phyloP scores from a whole-genome alignment of 2,797 vertebrate species.

The Natrix natrix region DNA sequence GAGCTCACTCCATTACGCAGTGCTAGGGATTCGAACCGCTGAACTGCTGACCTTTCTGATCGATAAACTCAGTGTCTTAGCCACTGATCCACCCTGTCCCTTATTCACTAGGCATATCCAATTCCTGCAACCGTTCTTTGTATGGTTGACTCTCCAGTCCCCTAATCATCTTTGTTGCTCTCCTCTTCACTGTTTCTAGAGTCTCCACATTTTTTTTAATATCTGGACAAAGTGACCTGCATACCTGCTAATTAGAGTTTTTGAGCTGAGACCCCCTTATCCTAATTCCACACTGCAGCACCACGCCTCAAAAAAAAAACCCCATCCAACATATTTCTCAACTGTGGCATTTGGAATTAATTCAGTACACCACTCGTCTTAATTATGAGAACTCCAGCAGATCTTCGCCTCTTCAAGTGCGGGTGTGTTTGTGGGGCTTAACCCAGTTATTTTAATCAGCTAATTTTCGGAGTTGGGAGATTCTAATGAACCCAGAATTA shows the following conservation, averaged over 20 bases:
- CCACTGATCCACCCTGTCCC: rapidly evolving
- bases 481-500: not conserved
- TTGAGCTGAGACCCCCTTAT: not conserved
- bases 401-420: not conserved
- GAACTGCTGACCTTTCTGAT: no score
- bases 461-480: not conserved
- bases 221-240: not conserved
- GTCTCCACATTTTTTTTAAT: not conserved
- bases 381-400: not conserved
- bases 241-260: no score
- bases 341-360: not conserved
- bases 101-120: not conserved
- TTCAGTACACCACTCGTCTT: not conserved
- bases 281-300: not conserved
- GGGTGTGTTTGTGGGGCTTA: not conserved
- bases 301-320: not conserved
- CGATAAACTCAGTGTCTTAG: no score
- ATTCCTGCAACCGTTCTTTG: not conserved
- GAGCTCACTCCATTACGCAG: rapidly evolving
- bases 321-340: not conserved
- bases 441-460: not conserved
- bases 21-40: no score
- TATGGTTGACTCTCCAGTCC: not conserved
- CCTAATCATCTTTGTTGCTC: not conserved
- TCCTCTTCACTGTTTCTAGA: not conserved